phyloP scores from a whole-genome alignment of 2,113 vertebrate species.

The Amphiprion percula region DNA sequence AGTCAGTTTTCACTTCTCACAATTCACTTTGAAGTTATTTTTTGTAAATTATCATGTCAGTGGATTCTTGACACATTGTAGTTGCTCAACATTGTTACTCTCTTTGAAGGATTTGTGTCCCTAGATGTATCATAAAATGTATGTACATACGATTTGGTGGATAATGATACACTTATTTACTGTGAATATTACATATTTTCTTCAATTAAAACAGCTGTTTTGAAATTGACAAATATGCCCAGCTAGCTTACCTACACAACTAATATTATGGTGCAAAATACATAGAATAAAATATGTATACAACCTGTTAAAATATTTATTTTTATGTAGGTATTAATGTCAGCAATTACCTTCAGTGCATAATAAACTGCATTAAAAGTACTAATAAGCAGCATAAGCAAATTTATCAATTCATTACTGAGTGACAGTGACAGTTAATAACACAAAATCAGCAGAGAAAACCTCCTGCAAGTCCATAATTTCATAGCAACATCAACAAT shows the following conservation, averaged over 20 bases:
- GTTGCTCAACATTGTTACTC: fast-evolving
- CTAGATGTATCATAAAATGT: not conserved
- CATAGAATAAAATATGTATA: not conserved
- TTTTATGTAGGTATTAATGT: not conserved
- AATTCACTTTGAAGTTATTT: not conserved
- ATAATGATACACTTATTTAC: too few relatives aligned
- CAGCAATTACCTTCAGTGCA: not conserved
- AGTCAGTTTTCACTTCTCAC: constrained; percentile 84
- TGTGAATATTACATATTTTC: too few relatives aligned
- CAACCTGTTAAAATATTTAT: not conserved
- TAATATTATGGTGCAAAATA: too few relatives aligned
- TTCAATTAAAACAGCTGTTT: too few relatives aligned
- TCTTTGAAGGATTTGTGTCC: not conserved
- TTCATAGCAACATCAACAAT: too few relatives aligned
- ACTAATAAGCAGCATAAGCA: too few relatives aligned
- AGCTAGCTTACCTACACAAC: not conserved
- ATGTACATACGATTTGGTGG: not conserved
- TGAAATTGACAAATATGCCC: too few relatives aligned
- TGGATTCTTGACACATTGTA: fast-evolving
- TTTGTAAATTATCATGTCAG: fast-evolving
- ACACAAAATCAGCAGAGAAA: too few relatives aligned
- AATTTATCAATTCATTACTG: not conserved
- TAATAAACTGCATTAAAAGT: too few relatives aligned
- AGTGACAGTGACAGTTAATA: too few relatives aligned
- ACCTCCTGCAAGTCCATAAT: too few relatives aligned